Conservation (phyloP, 2,797 vertebrate species). For the Typhlichthys subterraneus region DNA sequence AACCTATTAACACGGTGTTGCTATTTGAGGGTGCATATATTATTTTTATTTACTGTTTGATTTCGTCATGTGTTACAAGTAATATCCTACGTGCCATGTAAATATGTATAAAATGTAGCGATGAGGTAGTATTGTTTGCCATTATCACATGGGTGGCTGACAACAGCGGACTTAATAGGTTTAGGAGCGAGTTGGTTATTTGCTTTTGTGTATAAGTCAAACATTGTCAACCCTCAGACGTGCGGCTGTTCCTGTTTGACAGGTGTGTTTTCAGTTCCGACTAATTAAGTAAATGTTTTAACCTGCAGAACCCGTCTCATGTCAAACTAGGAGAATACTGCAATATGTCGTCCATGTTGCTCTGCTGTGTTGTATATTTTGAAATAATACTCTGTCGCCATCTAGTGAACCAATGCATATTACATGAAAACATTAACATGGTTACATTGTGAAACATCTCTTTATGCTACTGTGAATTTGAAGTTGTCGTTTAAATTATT, state of each 20-base stretch:
- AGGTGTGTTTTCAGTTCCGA: not conserved
- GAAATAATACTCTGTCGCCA: constrained; percentile 38
- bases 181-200: constrained; percentile 16
- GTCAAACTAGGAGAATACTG: not conserved
- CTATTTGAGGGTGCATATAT: too few species aligned
- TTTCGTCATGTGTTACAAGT: too few species aligned
- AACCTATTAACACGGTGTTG: too few species aligned
- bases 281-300: not conserved
- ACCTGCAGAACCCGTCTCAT: constrained; percentile 52
- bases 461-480: too few species aligned
- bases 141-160: constrained; percentile 26
- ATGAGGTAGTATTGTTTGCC: constrained; percentile 50
- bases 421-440: not conserved
- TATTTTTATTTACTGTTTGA: too few species aligned
- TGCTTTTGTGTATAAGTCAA: constrained; percentile 32
- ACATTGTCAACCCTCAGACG: not conserved
- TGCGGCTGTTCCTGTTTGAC: constrained; percentile 52
- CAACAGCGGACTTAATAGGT: too few species aligned
- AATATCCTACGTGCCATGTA: too few species aligned
- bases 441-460: too few species aligned
- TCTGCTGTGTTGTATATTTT: not conserved
- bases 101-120: not conserved
- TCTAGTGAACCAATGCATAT: constrained; percentile 37
- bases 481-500: too few species aligned
- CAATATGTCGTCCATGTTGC: too few species aligned